Percentiles rank a stretch among this genome's conserved stretches.
Evolutionary conservation across 2,888 invertebrate species (phyloP).

Genomic region (Acleris laterana): DNA sequence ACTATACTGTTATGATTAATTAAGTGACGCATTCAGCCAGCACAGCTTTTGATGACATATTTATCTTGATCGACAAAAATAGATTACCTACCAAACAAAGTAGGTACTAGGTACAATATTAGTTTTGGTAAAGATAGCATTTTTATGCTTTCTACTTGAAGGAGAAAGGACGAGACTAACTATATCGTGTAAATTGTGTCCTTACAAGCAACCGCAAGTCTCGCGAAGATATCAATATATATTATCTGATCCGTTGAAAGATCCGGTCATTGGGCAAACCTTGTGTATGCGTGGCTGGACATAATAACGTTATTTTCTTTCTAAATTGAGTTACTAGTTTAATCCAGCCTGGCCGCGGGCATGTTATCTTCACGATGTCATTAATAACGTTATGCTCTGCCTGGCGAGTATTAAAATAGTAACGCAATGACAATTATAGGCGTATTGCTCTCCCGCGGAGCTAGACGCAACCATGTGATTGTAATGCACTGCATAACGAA

Average conservation of each 20-base stretch:
- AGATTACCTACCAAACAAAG: conserved; percentile 5
- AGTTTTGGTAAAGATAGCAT: no score
- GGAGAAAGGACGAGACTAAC: no score
- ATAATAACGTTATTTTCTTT: neutral
- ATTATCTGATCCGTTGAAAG: no score
- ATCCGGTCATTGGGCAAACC: neutral
- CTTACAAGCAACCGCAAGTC: no score
- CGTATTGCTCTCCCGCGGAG: conserved; percentile 70
- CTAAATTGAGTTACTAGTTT: conserved; percentile 20
- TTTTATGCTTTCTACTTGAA: no score
- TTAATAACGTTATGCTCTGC: conserved; percentile 32
- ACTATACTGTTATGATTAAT: conserved; percentile 51
- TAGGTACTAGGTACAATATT: no score
- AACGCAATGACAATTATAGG: conserved; percentile 47
- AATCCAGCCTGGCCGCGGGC: conserved; percentile 13
- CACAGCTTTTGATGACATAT: conserved; percentile 38
- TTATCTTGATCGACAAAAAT: conserved; percentile 30
- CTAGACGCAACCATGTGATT: conserved; percentile 29
- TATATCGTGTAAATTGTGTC: no score
- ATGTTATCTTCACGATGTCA: conserved; percentile 19
- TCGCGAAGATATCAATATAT: no score
- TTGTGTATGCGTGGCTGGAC: neutral
- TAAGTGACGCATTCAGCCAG: conserved; percentile 56
- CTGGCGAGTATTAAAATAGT: conserved; percentile 47
- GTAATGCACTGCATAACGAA: conserved; percentile 32